Conservation (phyloP, 2,888 invertebrate species). For the Drosophila sordidula region DNA sequence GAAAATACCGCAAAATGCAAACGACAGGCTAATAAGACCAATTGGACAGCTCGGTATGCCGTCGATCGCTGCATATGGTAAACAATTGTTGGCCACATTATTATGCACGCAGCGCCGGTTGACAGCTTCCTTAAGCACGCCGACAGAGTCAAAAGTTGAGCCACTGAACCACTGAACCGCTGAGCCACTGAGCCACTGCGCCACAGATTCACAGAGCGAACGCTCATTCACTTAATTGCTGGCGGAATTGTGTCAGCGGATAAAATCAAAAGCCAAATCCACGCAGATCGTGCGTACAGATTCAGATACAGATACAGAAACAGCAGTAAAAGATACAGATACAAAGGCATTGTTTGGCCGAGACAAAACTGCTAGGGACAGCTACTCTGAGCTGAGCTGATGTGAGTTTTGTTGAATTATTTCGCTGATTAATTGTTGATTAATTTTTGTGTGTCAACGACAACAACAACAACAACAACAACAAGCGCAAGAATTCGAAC, state of each 20-base stretch:
- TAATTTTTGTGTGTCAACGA: conserved; percentile 48
- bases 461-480: conserved; percentile 4
- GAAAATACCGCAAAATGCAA: conserved; percentile 75
- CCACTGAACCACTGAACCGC: conserved; percentile 7
- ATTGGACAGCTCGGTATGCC: conserved; percentile 78
- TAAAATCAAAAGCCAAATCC: conserved; percentile 59
- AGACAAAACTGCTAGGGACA: conserved; percentile 20
- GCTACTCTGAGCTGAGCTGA: conserved; percentile 5
- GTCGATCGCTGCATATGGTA: conserved; percentile 73
- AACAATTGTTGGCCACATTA: conserved; percentile 76
- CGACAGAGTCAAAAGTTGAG: conserved; percentile 47
- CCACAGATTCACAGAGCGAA: not conserved
- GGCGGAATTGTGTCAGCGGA: conserved; percentile 77
- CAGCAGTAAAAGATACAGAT: conserved; percentile 15
- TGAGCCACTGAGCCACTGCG: not conserved
- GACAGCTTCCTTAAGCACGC: conserved; percentile 76
- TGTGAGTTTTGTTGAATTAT: conserved; percentile 29
- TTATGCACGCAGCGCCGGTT: conserved; percentile 63
- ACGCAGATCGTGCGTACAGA: conserved; percentile 75
- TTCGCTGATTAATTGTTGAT: conserved; percentile 64
- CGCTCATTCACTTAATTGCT: conserved; percentile 71
- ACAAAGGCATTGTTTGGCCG: conserved; percentile 40
- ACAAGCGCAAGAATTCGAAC: conserved; percentile 13
- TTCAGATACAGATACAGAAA: conserved; percentile 30
- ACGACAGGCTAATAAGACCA: conserved; percentile 82